Evolutionary conservation across 2,888 invertebrate genomes (phyloP).

Genomic region (Lasius fuliginosus): DNA sequence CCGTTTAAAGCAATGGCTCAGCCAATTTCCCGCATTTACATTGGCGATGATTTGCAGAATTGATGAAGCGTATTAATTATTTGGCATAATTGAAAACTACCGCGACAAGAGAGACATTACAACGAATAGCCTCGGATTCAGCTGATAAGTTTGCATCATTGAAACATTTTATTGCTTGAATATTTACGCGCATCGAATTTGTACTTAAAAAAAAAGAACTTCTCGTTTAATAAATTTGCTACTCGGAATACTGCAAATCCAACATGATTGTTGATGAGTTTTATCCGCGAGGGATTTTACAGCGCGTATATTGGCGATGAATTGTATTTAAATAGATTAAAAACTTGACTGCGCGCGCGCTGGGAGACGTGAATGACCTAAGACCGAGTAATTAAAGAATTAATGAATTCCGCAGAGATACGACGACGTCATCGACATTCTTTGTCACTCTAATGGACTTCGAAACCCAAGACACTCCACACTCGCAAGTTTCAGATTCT

Average conservation of each 20-base stretch:
- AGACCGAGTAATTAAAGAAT: constrained; percentile 29
- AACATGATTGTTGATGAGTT: neutral
- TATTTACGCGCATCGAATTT: neutral
- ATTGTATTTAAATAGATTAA: constrained; percentile 19
- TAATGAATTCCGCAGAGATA: constrained; percentile 21
- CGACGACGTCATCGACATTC: constrained; percentile 35
- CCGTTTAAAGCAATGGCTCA: constrained; percentile 27
- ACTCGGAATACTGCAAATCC: neutral
- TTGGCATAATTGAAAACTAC: constrained; percentile 65
- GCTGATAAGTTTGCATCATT: neutral
- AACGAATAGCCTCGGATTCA: neutral
- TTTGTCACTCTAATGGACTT: constrained; percentile 33
- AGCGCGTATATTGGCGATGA: neutral
- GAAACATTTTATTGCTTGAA: neutral
- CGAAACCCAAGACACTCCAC: constrained; percentile 31
- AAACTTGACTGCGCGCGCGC: neutral
- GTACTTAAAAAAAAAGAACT: neutral
- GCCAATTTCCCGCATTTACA: constrained; percentile 58
- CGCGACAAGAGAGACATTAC: constrained; percentile 19
- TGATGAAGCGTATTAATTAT: constrained; percentile 66
- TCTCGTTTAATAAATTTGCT: neutral
- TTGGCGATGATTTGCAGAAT: constrained; percentile 63
- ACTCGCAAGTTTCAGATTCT: constrained; percentile 41
- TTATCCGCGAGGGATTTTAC: neutral
- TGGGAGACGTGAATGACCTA: neutral